Evolutionary conservation across 2,113 vertebrate genomes (phyloP).

Genomic region (Corythornis cristatus): DNA sequence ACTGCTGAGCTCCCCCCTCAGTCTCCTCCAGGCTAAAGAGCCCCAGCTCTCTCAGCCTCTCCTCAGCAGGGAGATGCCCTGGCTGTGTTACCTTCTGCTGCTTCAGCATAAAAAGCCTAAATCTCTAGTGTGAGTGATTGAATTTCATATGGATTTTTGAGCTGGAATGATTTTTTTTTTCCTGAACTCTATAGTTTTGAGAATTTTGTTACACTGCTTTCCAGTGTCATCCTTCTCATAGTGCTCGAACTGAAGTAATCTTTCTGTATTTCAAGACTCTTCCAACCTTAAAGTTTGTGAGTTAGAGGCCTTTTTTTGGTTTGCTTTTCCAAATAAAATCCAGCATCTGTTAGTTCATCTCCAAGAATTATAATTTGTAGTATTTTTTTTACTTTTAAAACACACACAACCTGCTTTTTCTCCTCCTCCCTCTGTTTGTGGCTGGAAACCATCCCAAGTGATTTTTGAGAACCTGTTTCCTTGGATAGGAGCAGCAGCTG

Average conservation of each 20-base stretch:
- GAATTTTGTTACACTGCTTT: background rate
- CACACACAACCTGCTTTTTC: fast-evolving
- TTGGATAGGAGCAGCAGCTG: background rate
- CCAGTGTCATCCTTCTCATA: background rate
- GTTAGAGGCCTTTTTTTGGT: background rate
- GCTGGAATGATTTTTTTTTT: background rate
- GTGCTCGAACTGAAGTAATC: background rate
- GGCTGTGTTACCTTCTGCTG: background rate
- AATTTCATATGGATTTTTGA: background rate
- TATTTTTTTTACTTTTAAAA: background rate
- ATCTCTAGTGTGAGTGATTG: background rate
- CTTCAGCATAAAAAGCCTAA: background rate
- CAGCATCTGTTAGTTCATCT: background rate
- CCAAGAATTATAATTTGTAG: background rate
- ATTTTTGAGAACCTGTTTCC: background rate
- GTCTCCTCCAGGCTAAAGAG: too few species aligned
- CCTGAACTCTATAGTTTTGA: background rate
- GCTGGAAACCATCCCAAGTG: background rate
- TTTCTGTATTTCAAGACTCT: background rate
- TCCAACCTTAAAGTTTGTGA: background rate
- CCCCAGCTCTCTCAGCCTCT: too few species aligned
- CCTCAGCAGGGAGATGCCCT: background rate
- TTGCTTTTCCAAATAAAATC: background rate
- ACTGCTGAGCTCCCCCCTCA: too few species aligned
- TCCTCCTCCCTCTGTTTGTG: background rate